Evolutionary conservation across 2,113 vertebrate genomes (phyloP), one percentile per base, ranked within the genome.

Genomic region (Alethe diademata): DNA sequence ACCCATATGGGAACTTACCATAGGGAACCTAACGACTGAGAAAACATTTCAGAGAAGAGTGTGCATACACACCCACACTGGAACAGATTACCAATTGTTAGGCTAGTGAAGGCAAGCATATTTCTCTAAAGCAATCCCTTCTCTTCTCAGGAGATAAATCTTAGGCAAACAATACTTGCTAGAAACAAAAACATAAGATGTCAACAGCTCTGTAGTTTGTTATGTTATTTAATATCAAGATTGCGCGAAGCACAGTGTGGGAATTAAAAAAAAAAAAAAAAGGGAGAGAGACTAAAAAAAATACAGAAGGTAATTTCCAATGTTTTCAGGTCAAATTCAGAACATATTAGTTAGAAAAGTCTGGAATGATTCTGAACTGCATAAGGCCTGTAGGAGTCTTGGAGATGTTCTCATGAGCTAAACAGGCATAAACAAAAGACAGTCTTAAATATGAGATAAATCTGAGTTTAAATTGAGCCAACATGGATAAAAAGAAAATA

Each of bases 11-110:
- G 36, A 50, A 85, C 65, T 70, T 88, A 87, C 47, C 78, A 84
- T 7, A 84, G 72, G 24, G 58, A 93, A 80, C 54, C 65, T 94
- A 81, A 94, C 0, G 2, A 80, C 1, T 82, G 69, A 95, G 87
- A 96, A 96, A 93, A 79, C 78, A 94, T 82, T 92, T 73, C 79
- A 78, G 81, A 93, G 69, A 76, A 53, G 11, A 66, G 12, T 11
- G 9, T 18, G 23, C 43, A 78, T 24, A 89, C 54, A 73, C 65
- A 76, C 56, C 70, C 79, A 81, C 64, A 54, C 0, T 76, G 90
- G 79, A 96, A 97, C 38, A 94, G 50, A 92, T 86, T 94, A 94
- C 51, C 66, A 90, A 88, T 80, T 92, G 53, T 92, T 60, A 90
- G 84, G 31, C 67, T 90, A 95, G 82, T 78, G 70, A 93, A 94